phyloP scores from a whole-genome alignment of 1,140 invertebrate genomes.

The Scaptomyza pallida region DNA sequence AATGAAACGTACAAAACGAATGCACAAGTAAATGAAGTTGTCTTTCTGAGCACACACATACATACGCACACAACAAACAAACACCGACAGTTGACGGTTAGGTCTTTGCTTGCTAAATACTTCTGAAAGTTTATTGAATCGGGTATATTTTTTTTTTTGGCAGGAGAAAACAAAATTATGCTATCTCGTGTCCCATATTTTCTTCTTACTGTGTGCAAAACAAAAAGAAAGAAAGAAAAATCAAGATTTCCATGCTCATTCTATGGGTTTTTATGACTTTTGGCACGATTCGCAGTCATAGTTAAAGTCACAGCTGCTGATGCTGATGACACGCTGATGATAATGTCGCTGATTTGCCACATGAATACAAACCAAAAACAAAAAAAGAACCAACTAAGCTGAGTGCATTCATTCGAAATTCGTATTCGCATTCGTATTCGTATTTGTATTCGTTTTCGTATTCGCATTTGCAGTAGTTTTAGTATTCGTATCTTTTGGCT shows the following conservation, averaged over 20 bases:
- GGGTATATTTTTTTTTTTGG: conserved; percentile 6
- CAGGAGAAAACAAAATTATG: too few species aligned
- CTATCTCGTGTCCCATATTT: too few species aligned
- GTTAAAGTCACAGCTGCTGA: conserved; percentile 13
- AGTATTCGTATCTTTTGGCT: conserved; percentile 33
- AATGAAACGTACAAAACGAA: conserved; percentile 44
- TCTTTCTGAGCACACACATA: conserved; percentile 36
- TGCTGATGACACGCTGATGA: conserved; percentile 47
- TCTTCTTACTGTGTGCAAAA: too few species aligned
- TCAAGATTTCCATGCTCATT: conserved; percentile 1
- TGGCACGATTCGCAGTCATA: conserved; percentile 50
- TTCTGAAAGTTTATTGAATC: background rate
- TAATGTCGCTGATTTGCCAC: conserved; percentile 77
- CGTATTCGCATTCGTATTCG: conserved; percentile 7
- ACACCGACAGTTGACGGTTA: conserved; percentile 20
- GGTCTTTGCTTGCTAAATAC: conserved; percentile 7
- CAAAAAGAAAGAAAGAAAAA: too few species aligned
- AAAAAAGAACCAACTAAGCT: conserved; percentile 15
- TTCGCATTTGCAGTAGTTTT: too few species aligned
- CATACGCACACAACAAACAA: conserved; percentile 2
- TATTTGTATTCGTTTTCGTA: conserved; percentile 19
- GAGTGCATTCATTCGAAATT: conserved; percentile 24
- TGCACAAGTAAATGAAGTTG: conserved; percentile 65
- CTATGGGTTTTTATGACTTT: conserved; percentile 53
- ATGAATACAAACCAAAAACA: conserved; percentile 57